Percentiles rank a stretch among this genome's conserved stretches.
Evolutionary conservation across 2,797 vertebrate genomes (phyloP).

Genomic region (Syngnathus acus): DNA sequence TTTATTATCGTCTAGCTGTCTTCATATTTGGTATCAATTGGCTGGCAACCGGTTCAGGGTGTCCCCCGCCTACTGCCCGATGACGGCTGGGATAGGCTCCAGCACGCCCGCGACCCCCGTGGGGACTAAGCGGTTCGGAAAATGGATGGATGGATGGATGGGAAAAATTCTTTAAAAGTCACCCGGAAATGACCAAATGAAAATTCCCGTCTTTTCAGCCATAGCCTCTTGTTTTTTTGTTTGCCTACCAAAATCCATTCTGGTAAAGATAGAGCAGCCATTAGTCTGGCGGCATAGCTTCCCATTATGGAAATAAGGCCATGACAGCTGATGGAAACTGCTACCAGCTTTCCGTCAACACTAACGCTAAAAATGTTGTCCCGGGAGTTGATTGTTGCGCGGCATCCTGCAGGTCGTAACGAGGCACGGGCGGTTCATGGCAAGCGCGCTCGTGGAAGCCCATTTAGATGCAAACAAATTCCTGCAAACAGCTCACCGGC

Average conservation of each 20-base stretch:
- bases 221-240: too few species aligned
- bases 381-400: neutral
- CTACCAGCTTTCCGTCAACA: neutral
- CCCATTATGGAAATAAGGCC: neutral
- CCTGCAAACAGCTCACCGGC: slow-evolving; percentile 20
- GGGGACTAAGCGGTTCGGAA: too few species aligned
- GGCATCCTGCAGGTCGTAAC: neutral
- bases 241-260: neutral
- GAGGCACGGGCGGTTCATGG: neutral
- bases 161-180: too few species aligned
- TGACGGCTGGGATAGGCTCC: too few species aligned
- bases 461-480: slow-evolving; percentile 29
- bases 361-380: slow-evolving; percentile 1
- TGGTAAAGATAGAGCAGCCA: neutral
- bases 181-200: neutral
- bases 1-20: neutral
- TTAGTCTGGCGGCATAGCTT: neutral
- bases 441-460: slow-evolving; percentile 1
- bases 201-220: neutral
- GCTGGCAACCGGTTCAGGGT: too few species aligned
- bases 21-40: neutral
- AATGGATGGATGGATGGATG: too few species aligned
- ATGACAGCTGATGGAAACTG: slow-evolving; percentile 4
- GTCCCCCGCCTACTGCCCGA: too few species aligned
- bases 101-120: too few species aligned